A percentile compares a stretch with the other conserved stretches of the same genome.
Conservation (phyloP, 64 coral and sea anemone genomes). For the Pocillopora verrucosa region DNA sequence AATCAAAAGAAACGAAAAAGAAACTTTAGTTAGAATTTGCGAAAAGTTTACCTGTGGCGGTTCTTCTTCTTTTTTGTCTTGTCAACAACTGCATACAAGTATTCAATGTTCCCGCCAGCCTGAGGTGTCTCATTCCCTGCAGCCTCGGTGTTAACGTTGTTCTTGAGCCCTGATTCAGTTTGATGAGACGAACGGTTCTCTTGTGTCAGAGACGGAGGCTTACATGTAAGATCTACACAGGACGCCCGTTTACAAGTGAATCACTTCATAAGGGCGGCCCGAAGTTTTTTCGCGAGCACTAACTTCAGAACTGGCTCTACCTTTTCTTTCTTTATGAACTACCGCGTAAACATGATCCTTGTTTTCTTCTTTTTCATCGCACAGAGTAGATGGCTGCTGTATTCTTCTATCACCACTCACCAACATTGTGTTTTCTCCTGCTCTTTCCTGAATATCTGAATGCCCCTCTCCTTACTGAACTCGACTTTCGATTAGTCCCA, state of each 20-base stretch:
- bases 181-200: too few species aligned
- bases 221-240: background rate
- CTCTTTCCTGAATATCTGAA: background rate
- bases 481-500: too few species aligned
- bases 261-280: too few species aligned
- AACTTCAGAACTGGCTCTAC: background rate
- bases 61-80: background rate
- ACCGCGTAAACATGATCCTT: slow-evolving; percentile 1
- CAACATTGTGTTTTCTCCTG: background rate
- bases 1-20: too few species aligned
- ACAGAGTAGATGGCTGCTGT: too few species aligned
- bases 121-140: background rate
- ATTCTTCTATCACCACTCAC: background rate
- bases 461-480: background rate
- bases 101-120: background rate
- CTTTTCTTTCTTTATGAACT: background rate
- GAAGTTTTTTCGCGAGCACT: background rate
- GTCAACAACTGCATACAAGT: slow-evolving; percentile 23
- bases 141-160: background rate
- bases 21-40: too few species aligned
- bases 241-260: too few species aligned
- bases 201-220: background rate
- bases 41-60: background rate
- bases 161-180: too few species aligned
- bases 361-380: background rate